Evolutionary conservation across 2,113 vertebrate species (phyloP).

Genomic region (Cisticola juncidis): DNA sequence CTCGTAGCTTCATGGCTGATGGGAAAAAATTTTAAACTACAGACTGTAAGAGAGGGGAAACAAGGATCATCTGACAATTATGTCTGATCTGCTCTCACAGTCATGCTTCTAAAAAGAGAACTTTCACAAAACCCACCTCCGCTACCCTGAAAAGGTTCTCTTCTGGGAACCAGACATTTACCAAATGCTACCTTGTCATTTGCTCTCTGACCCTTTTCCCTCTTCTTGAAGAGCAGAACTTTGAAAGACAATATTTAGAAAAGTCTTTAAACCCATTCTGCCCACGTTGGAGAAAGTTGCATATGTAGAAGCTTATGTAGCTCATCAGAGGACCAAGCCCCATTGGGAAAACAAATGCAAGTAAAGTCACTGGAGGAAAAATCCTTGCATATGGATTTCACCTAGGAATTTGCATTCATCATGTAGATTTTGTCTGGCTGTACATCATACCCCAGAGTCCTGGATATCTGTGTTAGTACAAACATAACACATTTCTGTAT

Average conservation of each 20-base stretch:
- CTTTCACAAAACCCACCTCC: not conserved
- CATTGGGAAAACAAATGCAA: not conserved
- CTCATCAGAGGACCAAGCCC: not conserved
- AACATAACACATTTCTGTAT: not conserved
- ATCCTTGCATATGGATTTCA: not conserved
- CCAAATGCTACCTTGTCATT: not conserved
- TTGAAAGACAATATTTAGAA: not conserved
- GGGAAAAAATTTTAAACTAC: not conserved
- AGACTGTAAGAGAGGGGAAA: not conserved
- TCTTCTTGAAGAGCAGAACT: not conserved
- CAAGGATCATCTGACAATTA: not conserved
- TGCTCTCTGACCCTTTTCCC: not conserved
- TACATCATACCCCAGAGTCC: not conserved
- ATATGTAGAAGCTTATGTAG: not conserved
- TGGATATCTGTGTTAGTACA: not conserved
- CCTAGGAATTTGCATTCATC: not conserved
- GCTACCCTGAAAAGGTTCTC: not conserved
- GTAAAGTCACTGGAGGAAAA: not conserved
- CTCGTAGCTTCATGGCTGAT: not conserved
- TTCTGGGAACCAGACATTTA: not conserved
- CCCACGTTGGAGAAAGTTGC: not conserved
- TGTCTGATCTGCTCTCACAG: not conserved
- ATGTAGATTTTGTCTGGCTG: not conserved
- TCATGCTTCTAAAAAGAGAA: not conserved
- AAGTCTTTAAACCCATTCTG: not conserved